These are phyloP conservation scores for Chondrilla cf. caribensis DNA, from an alignment of 37 sponge, comb jelly and placozoan species.

Conservation along the genomic window DNA sequence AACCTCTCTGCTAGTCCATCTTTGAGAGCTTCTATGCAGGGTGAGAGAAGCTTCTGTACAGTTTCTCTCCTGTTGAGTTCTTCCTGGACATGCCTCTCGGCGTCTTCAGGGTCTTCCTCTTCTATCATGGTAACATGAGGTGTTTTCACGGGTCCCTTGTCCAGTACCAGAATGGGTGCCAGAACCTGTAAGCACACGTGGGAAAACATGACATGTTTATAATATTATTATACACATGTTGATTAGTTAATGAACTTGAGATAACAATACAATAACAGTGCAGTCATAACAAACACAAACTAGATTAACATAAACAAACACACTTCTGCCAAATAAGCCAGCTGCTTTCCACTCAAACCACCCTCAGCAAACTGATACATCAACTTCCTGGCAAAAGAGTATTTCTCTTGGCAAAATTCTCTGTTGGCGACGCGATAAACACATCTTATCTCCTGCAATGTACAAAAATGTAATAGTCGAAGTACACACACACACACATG, in stretches of 20 bases:
- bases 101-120: conserved; percentile 18
- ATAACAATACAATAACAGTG: too few species aligned
- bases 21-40: neutral
- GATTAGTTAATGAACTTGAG: too few species aligned
- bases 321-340: neutral
- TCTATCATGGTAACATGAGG: neutral
- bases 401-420: neutral
- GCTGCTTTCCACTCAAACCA: neutral
- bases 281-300: too few species aligned
- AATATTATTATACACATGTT: too few species aligned
- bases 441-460: neutral
- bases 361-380: neutral
- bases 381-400: neutral
- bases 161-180: neutral
- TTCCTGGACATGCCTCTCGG: neutral
- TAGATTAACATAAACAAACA: too few species aligned
- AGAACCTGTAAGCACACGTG: neutral
- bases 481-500: too few species aligned
- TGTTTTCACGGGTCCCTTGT: neutral
- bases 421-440: neutral
- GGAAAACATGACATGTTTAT: too few species aligned
- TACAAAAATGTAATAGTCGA: too few species aligned
- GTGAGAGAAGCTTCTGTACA: neutral
- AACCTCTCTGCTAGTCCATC: neutral
- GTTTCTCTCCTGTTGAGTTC: neutral